phyloP scores from a whole-genome alignment of 2,888 invertebrate genomes.

The Macaria liturata region DNA sequence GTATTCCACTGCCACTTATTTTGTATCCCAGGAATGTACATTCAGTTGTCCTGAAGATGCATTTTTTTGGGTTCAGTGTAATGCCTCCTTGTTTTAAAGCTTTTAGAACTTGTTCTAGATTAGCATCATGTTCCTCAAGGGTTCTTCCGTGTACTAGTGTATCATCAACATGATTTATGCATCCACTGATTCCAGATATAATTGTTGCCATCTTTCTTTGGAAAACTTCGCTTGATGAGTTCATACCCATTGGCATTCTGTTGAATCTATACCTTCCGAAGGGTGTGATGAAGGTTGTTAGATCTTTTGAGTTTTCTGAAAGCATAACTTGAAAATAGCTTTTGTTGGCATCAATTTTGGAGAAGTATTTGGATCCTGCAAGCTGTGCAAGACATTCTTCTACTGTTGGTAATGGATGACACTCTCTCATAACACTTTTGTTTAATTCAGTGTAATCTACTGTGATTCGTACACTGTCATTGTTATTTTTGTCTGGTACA shows the following conservation, averaged over 20 bases:
- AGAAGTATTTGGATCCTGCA: constrained; percentile 5
- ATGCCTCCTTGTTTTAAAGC: not conserved
- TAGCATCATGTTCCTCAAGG: constrained; percentile 10
- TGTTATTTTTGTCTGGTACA: constrained; percentile 1
- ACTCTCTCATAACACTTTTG: constrained; percentile 4
- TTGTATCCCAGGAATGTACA: constrained; percentile 7
- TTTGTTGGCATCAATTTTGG: constrained; percentile 5
- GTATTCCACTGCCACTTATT: constrained; percentile 3
- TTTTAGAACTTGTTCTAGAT: constrained; percentile 1
- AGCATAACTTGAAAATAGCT: constrained; percentile 5
- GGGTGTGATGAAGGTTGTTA: constrained; percentile 11
- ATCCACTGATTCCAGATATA: constrained; percentile 7
- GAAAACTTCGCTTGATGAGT: constrained; percentile 12
- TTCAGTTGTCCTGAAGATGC: constrained; percentile 4
- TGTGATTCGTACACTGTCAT: constrained; percentile 1
- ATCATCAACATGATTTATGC: constrained; percentile 12
- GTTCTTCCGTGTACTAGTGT: constrained; percentile 9
- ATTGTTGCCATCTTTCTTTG: constrained; percentile 10
- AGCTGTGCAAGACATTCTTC: constrained; percentile 13
- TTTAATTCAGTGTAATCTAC: constrained; percentile 5
- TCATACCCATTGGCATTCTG: constrained; percentile 12
- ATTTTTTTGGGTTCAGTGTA: constrained; percentile 5
- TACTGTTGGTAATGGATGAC: constrained; percentile 9
- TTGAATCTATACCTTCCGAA: constrained; percentile 12
- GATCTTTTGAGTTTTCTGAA: constrained; percentile 9